Conservation (phyloP, 2,888 invertebrate genomes). For the Lymantria monacha region DNA sequence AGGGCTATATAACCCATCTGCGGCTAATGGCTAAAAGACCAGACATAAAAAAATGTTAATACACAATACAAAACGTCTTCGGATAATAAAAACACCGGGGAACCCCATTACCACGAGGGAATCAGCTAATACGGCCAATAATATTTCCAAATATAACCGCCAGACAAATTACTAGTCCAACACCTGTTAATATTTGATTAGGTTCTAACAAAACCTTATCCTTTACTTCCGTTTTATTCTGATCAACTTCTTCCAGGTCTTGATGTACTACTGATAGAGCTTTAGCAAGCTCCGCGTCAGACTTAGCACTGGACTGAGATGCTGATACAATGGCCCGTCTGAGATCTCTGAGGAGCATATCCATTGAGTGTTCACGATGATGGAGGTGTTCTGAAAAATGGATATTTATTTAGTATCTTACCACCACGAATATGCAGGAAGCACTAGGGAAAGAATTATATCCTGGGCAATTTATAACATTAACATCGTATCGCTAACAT, state of each 20-base stretch:
- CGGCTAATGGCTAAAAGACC: too few species aligned
- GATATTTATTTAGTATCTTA: too few species aligned
- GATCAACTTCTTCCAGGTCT: constrained; percentile 61
- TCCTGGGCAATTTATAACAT: too few species aligned
- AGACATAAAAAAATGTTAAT: too few species aligned
- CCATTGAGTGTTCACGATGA: constrained; percentile 59
- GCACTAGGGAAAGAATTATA: too few species aligned
- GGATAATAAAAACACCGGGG: neutral
- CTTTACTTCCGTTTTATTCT: constrained; percentile 35
- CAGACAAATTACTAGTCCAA: constrained; percentile 59
- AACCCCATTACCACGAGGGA: constrained; percentile 12
- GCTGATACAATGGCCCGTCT: constrained; percentile 58
- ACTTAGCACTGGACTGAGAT: constrained; percentile 62
- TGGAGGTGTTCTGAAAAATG: constrained; percentile 66
- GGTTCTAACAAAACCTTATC: constrained; percentile 49
- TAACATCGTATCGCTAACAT: too few species aligned
- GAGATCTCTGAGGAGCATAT: constrained; percentile 60
- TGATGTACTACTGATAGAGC: constrained; percentile 66
- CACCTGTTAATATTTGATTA: constrained; percentile 61
- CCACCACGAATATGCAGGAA: too few species aligned
- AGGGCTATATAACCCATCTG: too few species aligned
- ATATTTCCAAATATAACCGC: constrained; percentile 65
- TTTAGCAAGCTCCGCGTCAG: constrained; percentile 66
- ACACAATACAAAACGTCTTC: too few species aligned
- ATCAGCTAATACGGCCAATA: constrained; percentile 66